These are phyloP conservation scores for Callopanchax toddi DNA, from an alignment of 2,113 vertebrate genomes.

Conservation along the genomic window DNA sequence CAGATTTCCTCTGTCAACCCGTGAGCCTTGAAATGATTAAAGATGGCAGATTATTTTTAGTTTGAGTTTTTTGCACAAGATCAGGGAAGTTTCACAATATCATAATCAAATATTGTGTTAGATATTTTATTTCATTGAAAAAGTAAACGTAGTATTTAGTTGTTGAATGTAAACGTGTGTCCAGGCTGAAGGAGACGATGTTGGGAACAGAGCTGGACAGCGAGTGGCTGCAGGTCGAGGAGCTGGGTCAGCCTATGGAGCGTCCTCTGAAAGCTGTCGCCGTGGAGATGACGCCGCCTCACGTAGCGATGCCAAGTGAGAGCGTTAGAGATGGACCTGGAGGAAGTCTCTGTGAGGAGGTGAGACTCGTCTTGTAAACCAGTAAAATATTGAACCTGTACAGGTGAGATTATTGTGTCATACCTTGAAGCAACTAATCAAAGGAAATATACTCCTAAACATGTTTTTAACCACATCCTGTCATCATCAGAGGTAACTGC, in stretches of 20 bases:
- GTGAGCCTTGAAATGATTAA: constrained; percentile 36
- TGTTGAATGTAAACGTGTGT: neutral
- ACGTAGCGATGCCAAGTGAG: constrained; percentile 44
- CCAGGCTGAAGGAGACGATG: constrained; percentile 58
- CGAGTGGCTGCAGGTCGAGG: constrained; percentile 47
- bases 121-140: too few species aligned
- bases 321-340: neutral
- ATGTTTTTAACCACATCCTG: too few species aligned
- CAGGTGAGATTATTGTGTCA: too few species aligned
- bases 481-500: too few species aligned
- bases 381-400: too few species aligned
- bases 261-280: constrained; percentile 43
- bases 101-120: too few species aligned
- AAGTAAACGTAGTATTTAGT: too few species aligned
- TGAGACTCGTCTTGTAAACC: constrained; percentile 16
- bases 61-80: too few species aligned
- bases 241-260: constrained; percentile 24
- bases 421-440: too few species aligned
- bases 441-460: too few species aligned
- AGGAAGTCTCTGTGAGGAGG: constrained; percentile 34
- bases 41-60: too few species aligned
- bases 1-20: constrained; percentile 32
- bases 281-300: constrained; percentile 57
- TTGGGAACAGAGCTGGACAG: constrained; percentile 44
- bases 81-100: too few species aligned